Conservation (phyloP, 1,140 invertebrate species). For the Ganaspis sp. region DNA sequence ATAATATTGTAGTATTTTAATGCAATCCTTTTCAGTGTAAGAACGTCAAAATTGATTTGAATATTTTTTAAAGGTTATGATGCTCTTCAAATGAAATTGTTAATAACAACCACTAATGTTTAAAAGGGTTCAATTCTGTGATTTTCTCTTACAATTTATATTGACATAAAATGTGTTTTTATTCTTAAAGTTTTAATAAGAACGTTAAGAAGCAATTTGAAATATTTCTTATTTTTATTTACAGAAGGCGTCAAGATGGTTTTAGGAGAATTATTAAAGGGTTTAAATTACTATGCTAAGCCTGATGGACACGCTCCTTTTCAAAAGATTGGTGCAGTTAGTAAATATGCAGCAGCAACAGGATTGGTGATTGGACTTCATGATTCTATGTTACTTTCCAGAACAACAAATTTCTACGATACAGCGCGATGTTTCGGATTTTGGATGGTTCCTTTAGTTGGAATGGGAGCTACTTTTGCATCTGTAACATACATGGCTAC, state of each 20-base stretch:
- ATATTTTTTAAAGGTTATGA: too few species aligned
- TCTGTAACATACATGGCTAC: conserved; percentile 78
- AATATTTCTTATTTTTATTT: conserved; percentile 24
- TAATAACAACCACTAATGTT: too few species aligned
- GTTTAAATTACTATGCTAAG: conserved; percentile 79
- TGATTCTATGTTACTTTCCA: conserved; percentile 79
- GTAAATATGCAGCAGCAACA: conserved; percentile 76
- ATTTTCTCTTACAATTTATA: too few species aligned
- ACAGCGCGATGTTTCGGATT: conserved; percentile 75
- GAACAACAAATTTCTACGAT: conserved; percentile 76
- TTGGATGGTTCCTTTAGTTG: conserved; percentile 79
- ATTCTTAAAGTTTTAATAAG: too few species aligned
- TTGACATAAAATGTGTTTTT: too few species aligned
- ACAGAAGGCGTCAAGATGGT: conserved; percentile 35
- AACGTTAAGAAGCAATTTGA: too few species aligned
- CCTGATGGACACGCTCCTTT: conserved; percentile 83
- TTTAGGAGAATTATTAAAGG: not conserved
- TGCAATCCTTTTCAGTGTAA: too few species aligned
- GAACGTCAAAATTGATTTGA: too few species aligned
- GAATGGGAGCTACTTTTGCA: conserved; percentile 81
- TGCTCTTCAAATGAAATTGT: too few species aligned
- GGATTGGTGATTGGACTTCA: conserved; percentile 70
- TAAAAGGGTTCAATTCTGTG: too few species aligned
- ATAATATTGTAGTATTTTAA: too few species aligned
- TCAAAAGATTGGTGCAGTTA: conserved; percentile 79